These are phyloP conservation scores for Venustaconcha ellipsiformis DNA, from an alignment of 1,140 invertebrate genomes.

Conservation along the genomic window DNA sequence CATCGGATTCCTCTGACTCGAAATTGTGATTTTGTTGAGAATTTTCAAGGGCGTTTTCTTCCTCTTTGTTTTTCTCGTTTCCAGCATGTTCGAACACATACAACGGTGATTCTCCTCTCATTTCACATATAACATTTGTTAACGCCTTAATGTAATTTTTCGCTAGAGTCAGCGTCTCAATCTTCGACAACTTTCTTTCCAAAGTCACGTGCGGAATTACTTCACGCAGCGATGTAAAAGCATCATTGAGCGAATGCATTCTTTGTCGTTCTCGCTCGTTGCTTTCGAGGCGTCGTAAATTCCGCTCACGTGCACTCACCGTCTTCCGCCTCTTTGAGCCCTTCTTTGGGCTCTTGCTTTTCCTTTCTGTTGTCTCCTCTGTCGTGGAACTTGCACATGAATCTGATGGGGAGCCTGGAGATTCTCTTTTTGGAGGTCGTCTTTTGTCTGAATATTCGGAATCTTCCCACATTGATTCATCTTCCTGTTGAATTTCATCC, in stretches of 20 bases:
- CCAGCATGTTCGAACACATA: background rate
- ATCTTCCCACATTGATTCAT: too few relatives aligned
- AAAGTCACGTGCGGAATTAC: constrained; percentile 90
- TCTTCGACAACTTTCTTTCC: constrained; percentile 87
- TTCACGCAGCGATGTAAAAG: constrained; percentile 87
- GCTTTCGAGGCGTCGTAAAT: constrained; percentile 84
- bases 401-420: too few relatives aligned
- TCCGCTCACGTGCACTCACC: constrained; percentile 83
- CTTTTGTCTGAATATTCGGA: too few relatives aligned
- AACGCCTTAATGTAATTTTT: constrained; percentile 93
- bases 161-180: constrained; percentile 87
- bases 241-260: constrained; percentile 91
- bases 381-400: too few relatives aligned
- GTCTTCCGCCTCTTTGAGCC: constrained; percentile 76
- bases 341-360: constrained; percentile 49
- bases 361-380: constrained; percentile 52
- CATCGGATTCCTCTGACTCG: too few relatives aligned
- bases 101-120: constrained; percentile 75
- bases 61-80: too few relatives aligned
- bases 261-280: constrained; percentile 89
- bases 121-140: constrained; percentile 87
- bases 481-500: too few relatives aligned
- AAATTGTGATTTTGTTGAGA: too few relatives aligned
- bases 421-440: too few relatives aligned
- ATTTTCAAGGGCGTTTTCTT: too few relatives aligned